These are phyloP conservation scores for Copidosoma floridanum DNA, from an alignment of 1,140 invertebrate genomes.

Conservation along the genomic window DNA sequence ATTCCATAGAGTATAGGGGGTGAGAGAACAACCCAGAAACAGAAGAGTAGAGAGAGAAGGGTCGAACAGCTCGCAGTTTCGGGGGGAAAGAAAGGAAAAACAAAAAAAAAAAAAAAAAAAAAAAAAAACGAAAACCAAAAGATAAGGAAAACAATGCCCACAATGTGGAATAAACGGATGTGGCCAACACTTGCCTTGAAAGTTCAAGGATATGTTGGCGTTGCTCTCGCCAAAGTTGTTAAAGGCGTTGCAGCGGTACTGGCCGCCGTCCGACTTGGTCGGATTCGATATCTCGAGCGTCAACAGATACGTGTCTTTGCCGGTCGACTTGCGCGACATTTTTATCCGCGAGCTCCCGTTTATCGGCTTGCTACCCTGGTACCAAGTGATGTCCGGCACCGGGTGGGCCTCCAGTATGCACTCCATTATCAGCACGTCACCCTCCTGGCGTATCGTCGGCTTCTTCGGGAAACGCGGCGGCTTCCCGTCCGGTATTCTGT, in stretches of 20 bases:
- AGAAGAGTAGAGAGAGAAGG: too few relatives aligned
- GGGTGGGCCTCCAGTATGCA: conserved; percentile 93
- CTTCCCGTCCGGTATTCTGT: conserved; percentile 91
- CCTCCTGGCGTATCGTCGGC: conserved; percentile 93
- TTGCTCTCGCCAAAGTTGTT: conserved; percentile 98
- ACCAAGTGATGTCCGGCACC: conserved; percentile 94
- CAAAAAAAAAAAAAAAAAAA: too few relatives aligned
- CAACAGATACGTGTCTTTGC: conserved; percentile 87
- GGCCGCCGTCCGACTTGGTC: conserved; percentile 91
- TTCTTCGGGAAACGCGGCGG: conserved; percentile 95
- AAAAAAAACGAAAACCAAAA: too few relatives aligned
- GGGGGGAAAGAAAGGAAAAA: too few relatives aligned
- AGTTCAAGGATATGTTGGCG: conserved; percentile 99
- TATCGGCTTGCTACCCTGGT: conserved; percentile 81
- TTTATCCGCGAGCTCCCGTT: conserved; percentile 77
- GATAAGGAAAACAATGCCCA: too few relatives aligned
- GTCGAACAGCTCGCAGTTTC: too few relatives aligned
- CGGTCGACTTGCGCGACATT: conserved; percentile 80
- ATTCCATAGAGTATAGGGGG: too few relatives aligned
- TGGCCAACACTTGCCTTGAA: conserved; percentile 96
- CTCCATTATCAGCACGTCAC: conserved; percentile 92
- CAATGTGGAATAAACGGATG: too few relatives aligned
- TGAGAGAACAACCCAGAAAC: too few relatives aligned
- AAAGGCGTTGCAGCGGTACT: conserved; percentile 97
- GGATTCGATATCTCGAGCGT: conserved; percentile 92